Conservation (phyloP, 2,888 invertebrate species). For the Stramonita haemastoma region DNA sequence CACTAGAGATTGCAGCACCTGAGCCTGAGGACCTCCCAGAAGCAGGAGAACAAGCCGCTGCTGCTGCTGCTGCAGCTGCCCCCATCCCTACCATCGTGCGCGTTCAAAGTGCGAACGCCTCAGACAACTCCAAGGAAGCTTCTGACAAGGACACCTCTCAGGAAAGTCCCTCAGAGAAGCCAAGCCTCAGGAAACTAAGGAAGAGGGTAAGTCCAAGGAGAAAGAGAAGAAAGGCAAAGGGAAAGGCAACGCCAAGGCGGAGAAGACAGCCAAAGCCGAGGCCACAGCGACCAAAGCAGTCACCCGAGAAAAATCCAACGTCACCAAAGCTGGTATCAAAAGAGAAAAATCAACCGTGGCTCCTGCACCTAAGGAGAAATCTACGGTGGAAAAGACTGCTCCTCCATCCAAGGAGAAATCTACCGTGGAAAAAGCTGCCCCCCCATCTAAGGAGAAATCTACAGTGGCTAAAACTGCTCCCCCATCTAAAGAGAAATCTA, state of each 20-base stretch:
- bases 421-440: not conserved
- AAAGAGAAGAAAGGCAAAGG: not conserved
- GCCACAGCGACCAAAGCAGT: not conserved
- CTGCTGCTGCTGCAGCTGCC: not conserved
- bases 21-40: not conserved
- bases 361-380: not conserved
- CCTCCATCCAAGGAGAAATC: not conserved
- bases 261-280: not conserved
- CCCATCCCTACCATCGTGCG: not conserved
- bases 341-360: not conserved
- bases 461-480: not conserved
- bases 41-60: not conserved
- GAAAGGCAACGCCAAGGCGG: not conserved
- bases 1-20: not conserved
- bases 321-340: not conserved
- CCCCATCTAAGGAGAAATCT: not conserved
- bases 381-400: not conserved
- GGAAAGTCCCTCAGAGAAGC: too few species aligned
- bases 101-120: not conserved
- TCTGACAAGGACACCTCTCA: not conserved
- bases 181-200: not conserved
- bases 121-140: not conserved
- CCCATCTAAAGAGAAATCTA: not conserved
- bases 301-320: constrained; percentile 3
- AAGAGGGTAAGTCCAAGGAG: not conserved